phyloP scores from a whole-genome alignment of 1,140 invertebrate species.

The Aphidius gifuensis region DNA sequence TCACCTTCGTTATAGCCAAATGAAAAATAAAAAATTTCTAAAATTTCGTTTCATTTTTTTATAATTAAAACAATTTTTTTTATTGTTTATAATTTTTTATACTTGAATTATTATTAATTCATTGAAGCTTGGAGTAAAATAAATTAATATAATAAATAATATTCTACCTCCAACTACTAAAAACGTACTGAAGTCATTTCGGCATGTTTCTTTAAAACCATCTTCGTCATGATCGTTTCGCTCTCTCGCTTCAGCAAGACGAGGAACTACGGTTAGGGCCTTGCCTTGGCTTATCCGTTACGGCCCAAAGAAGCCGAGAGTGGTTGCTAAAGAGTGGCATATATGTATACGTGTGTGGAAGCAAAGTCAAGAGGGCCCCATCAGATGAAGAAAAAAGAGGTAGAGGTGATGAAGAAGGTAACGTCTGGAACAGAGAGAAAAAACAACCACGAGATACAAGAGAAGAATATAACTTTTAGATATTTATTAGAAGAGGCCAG shows the following conservation, averaged over 20 bases:
- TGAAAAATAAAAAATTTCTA: too few relatives aligned
- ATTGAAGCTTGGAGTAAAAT: background rate
- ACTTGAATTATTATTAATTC: background rate
- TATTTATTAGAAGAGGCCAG: background rate
- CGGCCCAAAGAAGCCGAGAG: slow-evolving; percentile 24
- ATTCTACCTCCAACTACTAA: background rate
- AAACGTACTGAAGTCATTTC: slow-evolving; percentile 10
- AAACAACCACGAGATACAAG: background rate
- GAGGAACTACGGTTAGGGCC: slow-evolving; percentile 26
- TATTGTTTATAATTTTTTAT: too few relatives aligned
- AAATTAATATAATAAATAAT: background rate
- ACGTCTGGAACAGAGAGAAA: background rate
- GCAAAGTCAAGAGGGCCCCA: too few relatives aligned
- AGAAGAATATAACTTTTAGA: background rate
- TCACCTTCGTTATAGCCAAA: too few relatives aligned
- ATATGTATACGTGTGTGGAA: too few relatives aligned
- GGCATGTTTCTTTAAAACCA: background rate
- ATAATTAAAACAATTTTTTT: too few relatives aligned
- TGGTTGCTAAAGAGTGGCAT: background rate
- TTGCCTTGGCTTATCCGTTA: slow-evolving; percentile 23
- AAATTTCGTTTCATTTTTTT: too few relatives aligned
- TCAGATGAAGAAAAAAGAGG: background rate
- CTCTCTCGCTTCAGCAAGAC: background rate
- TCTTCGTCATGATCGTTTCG: too few relatives aligned
- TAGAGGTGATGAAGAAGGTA: slow-evolving; percentile 11